Conservation (phyloP, 2,888 invertebrate species). For the Drosophila phalerata region DNA sequence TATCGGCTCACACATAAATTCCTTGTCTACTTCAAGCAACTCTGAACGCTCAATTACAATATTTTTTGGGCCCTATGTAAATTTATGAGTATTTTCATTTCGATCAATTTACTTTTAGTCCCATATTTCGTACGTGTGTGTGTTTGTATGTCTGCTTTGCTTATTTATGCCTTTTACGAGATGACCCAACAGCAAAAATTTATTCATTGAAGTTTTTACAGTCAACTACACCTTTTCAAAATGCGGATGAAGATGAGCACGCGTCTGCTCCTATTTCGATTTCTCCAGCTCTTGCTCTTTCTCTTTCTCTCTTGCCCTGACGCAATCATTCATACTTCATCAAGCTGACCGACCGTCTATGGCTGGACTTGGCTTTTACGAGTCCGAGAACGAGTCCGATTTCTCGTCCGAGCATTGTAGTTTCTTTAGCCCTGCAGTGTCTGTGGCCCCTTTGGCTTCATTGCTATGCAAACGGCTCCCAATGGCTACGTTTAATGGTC, state of each 20-base stretch:
- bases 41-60: constrained; percentile 68
- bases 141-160: constrained; percentile 17
- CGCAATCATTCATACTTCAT: constrained; percentile 82
- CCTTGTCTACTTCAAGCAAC: constrained; percentile 30
- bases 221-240: constrained; percentile 82
- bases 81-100: constrained; percentile 78
- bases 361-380: constrained; percentile 40
- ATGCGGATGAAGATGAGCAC: constrained; percentile 64
- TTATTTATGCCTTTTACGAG: constrained; percentile 75
- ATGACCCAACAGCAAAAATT: constrained; percentile 70
- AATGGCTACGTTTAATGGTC: constrained; percentile 82
- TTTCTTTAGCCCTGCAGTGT: constrained; percentile 39
- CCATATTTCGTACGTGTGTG: constrained; percentile 32
- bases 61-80: constrained; percentile 59
- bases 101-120: constrained; percentile 70
- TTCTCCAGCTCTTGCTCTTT: not conserved
- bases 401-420: not conserved
- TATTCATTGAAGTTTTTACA: constrained; percentile 83
- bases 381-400: not conserved
- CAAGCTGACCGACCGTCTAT: constrained; percentile 75
- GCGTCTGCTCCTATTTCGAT: constrained; percentile 16
- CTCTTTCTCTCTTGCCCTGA: constrained; percentile 24
- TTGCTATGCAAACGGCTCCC: constrained; percentile 82
- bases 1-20: constrained; percentile 68
- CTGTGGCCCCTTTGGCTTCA: constrained; percentile 59